Percentiles rank a stretch among this genome's conserved stretches.
These are phyloP conservation scores for Lasioglossum morio DNA, from an alignment of 2,888 invertebrate genomes.

Conservation along the genomic window DNA sequence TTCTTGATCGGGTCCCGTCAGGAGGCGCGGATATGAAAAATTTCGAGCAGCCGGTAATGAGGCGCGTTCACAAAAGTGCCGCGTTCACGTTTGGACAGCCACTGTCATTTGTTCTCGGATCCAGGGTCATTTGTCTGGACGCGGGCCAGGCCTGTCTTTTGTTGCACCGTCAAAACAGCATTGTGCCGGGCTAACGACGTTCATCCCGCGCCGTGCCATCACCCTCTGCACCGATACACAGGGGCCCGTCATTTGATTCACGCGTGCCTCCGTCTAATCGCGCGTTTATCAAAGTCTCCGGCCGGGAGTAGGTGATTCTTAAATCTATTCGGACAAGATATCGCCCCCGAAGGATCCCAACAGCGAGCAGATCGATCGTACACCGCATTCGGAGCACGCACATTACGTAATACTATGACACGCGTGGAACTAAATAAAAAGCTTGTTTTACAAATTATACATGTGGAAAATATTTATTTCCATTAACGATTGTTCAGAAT, in stretches of 20 bases:
- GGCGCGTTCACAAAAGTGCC: conserved; percentile 79
- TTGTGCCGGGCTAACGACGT: conserved; percentile 80
- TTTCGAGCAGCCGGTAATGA: conserved; percentile 81
- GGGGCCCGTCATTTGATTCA: conserved; percentile 48
- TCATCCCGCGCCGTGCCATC: conserved; percentile 60
- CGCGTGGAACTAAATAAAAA: too few species aligned
- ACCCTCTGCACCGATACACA: conserved; percentile 50
- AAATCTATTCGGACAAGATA: not conserved
- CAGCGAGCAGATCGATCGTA: not conserved
- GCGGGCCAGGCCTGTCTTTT: conserved; percentile 75
- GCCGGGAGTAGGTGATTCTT: not conserved
- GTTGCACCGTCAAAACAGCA: conserved; percentile 82
- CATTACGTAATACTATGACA: conserved; percentile 17
- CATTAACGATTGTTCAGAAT: too few species aligned
- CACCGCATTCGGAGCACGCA: not conserved
- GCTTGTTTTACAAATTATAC: too few species aligned
- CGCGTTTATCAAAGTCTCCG: conserved; percentile 50
- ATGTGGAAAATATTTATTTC: not conserved
- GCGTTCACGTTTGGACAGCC: conserved; percentile 72
- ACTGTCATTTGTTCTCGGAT: conserved; percentile 83
- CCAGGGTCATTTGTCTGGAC: conserved; percentile 81
- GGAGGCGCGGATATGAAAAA: conserved; percentile 80
- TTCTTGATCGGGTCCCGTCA: conserved; percentile 61
- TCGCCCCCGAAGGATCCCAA: not conserved
- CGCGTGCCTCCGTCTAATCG: conserved; percentile 52